phyloP scores from a whole-genome alignment of 2,888 invertebrate genomes.

The Cosmia pyralina region DNA sequence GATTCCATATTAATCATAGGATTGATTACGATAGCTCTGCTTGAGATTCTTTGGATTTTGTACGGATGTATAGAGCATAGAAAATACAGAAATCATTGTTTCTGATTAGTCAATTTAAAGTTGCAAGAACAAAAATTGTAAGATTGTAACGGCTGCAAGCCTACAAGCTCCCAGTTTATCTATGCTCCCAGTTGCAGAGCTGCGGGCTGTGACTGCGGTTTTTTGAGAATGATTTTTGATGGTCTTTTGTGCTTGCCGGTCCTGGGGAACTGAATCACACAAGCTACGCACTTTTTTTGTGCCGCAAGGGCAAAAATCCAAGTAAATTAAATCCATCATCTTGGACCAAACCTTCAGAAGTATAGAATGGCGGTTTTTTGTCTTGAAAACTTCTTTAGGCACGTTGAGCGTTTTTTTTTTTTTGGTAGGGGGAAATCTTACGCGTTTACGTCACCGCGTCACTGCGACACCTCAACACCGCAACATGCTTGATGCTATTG shows the following conservation, averaged over 20 bases:
- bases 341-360: background rate
- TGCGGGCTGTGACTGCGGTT: background rate
- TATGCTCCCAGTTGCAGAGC: background rate
- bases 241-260: background rate
- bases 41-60: constrained; percentile 60
- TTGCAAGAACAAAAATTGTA: constrained; percentile 45
- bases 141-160: constrained; percentile 11
- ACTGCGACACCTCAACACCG: too few species aligned
- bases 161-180: background rate
- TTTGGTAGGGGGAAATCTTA: too few species aligned
- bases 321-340: background rate
- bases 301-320: background rate
- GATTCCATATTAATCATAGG: constrained; percentile 78
- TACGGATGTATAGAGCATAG: constrained; percentile 48
- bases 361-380: too few species aligned
- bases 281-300: background rate
- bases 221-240: background rate
- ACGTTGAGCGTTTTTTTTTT: too few species aligned
- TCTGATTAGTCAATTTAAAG: constrained; percentile 34
- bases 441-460: too few species aligned
- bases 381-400: too few species aligned
- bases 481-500: too few species aligned
- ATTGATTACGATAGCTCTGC: constrained; percentile 72
- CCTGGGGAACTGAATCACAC: background rate
- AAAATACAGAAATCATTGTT: constrained; percentile 41